Conservation (phyloP, 2,888 invertebrate species). For the Leptogaster cylindrica region DNA sequence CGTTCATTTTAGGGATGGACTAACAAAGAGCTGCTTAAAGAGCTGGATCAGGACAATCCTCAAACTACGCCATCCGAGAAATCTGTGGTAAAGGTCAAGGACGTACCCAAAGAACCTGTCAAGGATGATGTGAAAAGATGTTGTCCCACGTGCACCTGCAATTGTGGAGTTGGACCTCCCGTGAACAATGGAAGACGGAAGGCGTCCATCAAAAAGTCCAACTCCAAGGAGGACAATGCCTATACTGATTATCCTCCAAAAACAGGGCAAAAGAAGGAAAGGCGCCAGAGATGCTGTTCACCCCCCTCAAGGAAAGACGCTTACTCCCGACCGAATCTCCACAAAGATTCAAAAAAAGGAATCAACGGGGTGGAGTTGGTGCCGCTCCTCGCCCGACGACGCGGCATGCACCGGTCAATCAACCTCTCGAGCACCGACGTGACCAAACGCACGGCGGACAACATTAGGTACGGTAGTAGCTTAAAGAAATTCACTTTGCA, state of each 20-base stretch:
- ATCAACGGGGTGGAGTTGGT: conserved; percentile 74
- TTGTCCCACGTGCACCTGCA: conserved; percentile 58
- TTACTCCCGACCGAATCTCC: background rate
- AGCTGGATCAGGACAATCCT: conserved; percentile 60
- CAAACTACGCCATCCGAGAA: conserved; percentile 58
- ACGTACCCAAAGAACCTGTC: conserved; percentile 51
- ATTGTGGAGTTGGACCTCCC: conserved; percentile 52
- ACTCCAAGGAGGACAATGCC: conserved; percentile 3
- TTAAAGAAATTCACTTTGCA: conserved; percentile 62
- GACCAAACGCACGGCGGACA: conserved; percentile 61
- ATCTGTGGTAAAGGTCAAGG: conserved; percentile 54
- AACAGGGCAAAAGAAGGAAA: background rate
- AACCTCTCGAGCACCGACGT: conserved; percentile 66
- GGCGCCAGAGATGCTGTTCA: conserved; percentile 19
- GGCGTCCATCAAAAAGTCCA: conserved; percentile 40
- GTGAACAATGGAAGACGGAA: conserved; percentile 50
- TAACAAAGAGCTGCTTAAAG: conserved; percentile 60
- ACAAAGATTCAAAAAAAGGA: conserved; percentile 7
- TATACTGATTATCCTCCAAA: background rate
- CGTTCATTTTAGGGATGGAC: conserved; percentile 59
- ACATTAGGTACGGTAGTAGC: conserved; percentile 62
- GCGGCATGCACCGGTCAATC: conserved; percentile 65
- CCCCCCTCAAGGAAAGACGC: conserved; percentile 8
- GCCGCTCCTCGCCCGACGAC: conserved; percentile 73
- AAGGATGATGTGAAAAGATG: conserved; percentile 52